A percentile compares a stretch with the other conserved stretches of the same genome.
Evolutionary conservation across 2,888 invertebrate genomes (phyloP).

Genomic region (Netelia fuscicornis): DNA sequence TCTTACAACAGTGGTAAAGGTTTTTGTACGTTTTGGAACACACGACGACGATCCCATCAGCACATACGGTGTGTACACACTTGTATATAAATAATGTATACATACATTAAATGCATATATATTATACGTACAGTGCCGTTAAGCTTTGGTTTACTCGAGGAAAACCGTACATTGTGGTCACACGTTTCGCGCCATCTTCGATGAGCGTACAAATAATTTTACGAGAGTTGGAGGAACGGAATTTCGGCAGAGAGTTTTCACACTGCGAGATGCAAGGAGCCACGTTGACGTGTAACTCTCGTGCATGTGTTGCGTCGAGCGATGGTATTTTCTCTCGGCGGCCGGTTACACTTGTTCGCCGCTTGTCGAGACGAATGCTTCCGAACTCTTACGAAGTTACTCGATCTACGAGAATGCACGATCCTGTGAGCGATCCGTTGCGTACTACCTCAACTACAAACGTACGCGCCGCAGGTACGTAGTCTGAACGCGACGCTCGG

Average conservation of each 20-base stretch:
- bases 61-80: too few relatives aligned
- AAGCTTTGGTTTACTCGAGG: constrained; percentile 15
- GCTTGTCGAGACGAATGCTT: neutral
- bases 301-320: constrained; percentile 5
- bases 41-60: too few relatives aligned
- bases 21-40: too few relatives aligned
- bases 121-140: neutral
- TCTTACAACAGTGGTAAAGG: neutral
- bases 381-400: constrained; percentile 45
- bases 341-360: constrained; percentile 50
- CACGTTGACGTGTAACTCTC: constrained; percentile 25
- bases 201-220: neutral
- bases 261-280: neutral
- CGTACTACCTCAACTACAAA: constrained; percentile 51
- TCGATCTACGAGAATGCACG: constrained; percentile 22
- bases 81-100: neutral
- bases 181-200: neutral
- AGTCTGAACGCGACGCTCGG: constrained; percentile 17
- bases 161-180: neutral
- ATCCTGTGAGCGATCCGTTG: constrained; percentile 5
- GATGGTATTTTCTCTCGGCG: neutral
- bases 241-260: neutral
- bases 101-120: neutral
- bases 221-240: neutral
- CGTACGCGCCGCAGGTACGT: neutral